Conservation (phyloP, 53 echinoderm and acorn worm genomes). For the Luidia sarsii region DNA sequence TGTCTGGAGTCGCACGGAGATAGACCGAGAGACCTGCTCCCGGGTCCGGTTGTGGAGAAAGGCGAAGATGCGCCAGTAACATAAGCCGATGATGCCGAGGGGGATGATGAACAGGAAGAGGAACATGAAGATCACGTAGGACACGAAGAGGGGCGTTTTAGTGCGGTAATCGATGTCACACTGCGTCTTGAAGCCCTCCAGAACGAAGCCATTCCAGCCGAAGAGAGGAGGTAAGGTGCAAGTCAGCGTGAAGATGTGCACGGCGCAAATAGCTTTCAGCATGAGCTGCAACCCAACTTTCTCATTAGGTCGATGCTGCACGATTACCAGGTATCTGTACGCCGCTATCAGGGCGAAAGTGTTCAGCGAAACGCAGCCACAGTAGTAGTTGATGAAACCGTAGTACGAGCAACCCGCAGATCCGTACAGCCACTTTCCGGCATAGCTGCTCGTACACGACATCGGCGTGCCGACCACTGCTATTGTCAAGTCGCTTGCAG, state of each 20-base stretch:
- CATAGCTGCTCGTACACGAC: constrained; percentile 70
- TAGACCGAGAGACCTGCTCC: constrained; percentile 21
- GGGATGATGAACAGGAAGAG: constrained; percentile 54
- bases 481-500: constrained; percentile 60
- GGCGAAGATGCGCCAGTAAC: constrained; percentile 50
- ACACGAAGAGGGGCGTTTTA: constrained; percentile 55
- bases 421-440: constrained; percentile 73
- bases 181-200: constrained; percentile 53
- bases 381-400: constrained; percentile 74
- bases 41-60: constrained; percentile 3
- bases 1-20: constrained; percentile 12
- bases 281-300: not conserved
- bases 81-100: constrained; percentile 41
- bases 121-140: constrained; percentile 66
- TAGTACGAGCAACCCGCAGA: constrained; percentile 71
- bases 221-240: constrained; percentile 64
- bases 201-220: constrained; percentile 70
- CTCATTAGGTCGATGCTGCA: not conserved
- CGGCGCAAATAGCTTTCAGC: constrained; percentile 11
- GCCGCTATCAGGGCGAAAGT: constrained; percentile 51
- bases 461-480: constrained; percentile 67
- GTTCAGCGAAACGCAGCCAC: constrained; percentile 71
- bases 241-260: constrained; percentile 56
- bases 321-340: constrained; percentile 47
- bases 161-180: constrained; percentile 67